These are phyloP conservation scores for Tachysurus vachellii DNA, from an alignment of 2,113 vertebrate species.

Conservation along the genomic window DNA sequence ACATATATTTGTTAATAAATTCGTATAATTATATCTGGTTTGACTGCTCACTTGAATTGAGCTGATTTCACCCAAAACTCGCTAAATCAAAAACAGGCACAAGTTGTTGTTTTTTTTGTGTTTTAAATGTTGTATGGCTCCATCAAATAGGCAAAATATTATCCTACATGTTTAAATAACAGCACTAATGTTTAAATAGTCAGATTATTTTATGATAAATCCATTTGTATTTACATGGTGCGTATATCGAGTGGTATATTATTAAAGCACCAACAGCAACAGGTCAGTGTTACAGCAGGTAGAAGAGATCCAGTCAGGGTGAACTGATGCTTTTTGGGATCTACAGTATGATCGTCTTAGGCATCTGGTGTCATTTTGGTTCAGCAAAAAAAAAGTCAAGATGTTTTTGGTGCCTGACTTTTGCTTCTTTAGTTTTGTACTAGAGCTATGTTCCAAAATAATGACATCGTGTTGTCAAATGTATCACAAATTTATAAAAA, in stretches of 20 bases:
- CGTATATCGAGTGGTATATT: neutral
- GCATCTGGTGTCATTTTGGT: neutral
- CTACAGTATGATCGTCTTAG: neutral
- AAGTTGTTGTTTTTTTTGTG: neutral
- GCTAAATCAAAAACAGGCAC: neutral
- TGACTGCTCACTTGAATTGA: too few species aligned
- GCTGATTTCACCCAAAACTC: too few species aligned
- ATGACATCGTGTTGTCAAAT: neutral
- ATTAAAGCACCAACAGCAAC: neutral
- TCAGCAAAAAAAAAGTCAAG: neutral
- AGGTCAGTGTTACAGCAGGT: neutral
- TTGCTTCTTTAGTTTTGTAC: neutral
- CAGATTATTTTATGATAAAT: neutral
- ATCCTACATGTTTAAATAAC: neutral
- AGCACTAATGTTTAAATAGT: neutral
- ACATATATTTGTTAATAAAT: too few species aligned
- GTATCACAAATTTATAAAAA: neutral
- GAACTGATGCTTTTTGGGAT: neutral
- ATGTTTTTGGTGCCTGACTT: neutral
- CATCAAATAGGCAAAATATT: neutral
- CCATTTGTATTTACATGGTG: neutral
- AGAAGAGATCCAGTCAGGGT: neutral
- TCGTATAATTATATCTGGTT: too few species aligned
- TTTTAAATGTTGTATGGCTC: neutral
- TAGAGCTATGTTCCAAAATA: neutral